Evolutionary conservation across 2,797 vertebrate species (phyloP), one percentile per base, ranked within the genome.

Genomic region (Megaceryle alcyon): DNA sequence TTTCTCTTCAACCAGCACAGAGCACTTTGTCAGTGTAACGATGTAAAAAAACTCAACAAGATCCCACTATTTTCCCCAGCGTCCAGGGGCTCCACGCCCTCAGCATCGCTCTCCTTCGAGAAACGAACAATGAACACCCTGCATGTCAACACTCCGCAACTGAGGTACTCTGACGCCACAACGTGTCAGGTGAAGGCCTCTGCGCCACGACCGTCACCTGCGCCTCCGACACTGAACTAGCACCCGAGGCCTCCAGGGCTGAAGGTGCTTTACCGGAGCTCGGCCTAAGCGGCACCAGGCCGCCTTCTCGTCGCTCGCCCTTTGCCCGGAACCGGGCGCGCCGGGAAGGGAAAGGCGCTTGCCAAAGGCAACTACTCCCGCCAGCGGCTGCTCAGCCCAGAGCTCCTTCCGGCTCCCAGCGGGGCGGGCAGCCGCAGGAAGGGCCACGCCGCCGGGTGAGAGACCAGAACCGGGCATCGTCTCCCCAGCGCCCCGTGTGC

Each of bases 1-100:
- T 78, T 92, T 78, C 85, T 91, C 66, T 82, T 46, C 83, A 95
- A 76, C 48, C 59, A 93, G 73, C 84, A 72, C 31, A 91, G 48
- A 90, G 29, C 26, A 57, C 49, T 82, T 90, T 90, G 77, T 59
- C 81, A 85, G 68, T 80, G 60, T 60, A 75, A 85, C 26, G 44
- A 63, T 7, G 4, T 37, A 4, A 61, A 51, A 49, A 70, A 56
- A 79, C 44, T 14, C 13, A 37, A 1, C 76, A 59, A 64, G 33
- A 85, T 71, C 49, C 61, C 68, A 64, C 71, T 82, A 79, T 79
- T 86, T 63, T 10, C 19, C 70, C 44, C 86, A 39, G 56, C 44
- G 25, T 19, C 86, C 60, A 60, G n/a, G 56, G 44, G 31, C 63
- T 80, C 68, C 53, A 88, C 90, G 41, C 31, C 70, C 84, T 37